phyloP scores from a whole-genome alignment of 1,140 invertebrate species.

The Phenacoccus solenopsis region DNA sequence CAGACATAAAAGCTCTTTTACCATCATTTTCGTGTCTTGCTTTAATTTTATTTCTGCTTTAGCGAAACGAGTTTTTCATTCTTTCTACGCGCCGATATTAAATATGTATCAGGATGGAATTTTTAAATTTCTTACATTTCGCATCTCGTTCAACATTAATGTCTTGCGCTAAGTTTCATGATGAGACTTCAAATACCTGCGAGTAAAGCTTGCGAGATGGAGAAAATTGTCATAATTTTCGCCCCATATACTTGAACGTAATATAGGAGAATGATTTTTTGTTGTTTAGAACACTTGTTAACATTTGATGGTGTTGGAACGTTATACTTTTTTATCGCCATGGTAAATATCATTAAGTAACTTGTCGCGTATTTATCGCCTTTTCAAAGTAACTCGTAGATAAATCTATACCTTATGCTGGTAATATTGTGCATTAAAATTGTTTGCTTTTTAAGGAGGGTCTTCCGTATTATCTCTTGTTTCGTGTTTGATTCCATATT shows the following conservation, averaged over 20 bases:
- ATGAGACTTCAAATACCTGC: too few species aligned
- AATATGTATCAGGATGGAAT: background rate
- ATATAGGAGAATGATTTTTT: background rate
- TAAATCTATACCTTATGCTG: background rate
- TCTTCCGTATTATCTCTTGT: background rate
- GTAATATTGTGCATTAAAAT: background rate
- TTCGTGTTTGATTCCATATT: background rate
- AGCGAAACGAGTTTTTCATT: conserved; percentile 10
- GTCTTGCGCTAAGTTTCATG: too few species aligned
- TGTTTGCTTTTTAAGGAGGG: background rate
- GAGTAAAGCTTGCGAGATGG: too few species aligned
- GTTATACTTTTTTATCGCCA: background rate
- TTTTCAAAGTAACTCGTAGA: background rate
- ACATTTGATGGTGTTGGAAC: background rate
- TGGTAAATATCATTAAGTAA: conserved; percentile 7
- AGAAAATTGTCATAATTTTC: background rate
- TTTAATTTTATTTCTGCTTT: conserved; percentile 17
- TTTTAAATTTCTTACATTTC: too few species aligned
- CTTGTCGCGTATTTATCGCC: background rate
- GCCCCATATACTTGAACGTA: background rate
- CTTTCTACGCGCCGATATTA: background rate
- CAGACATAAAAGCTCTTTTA: conserved; percentile 16
- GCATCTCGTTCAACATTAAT: too few species aligned
- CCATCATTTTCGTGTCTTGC: conserved; percentile 17
- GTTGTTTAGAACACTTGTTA: background rate